Evolutionary conservation across 2,797 vertebrate genomes (phyloP).

Genomic region (Enteromius radiatus): DNA sequence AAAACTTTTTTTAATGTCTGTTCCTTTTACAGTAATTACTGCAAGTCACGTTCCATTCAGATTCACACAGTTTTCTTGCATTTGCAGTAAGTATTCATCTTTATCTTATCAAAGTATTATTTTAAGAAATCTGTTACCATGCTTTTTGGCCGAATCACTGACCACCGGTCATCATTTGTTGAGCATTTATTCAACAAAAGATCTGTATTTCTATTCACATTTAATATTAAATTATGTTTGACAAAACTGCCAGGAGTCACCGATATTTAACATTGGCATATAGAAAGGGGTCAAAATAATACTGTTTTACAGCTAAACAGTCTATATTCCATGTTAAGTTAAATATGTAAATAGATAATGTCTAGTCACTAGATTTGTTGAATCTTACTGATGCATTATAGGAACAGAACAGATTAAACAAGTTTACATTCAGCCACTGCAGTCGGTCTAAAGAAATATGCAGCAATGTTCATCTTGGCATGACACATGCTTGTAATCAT

Average conservation of each 20-base stretch:
- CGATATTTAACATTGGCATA: neutral
- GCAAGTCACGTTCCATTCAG: constrained; percentile 78
- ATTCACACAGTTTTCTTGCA: constrained; percentile 88
- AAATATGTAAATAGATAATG: neutral
- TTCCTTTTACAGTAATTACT: constrained; percentile 80
- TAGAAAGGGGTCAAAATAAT: neutral
- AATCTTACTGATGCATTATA: neutral
- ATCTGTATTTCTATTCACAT: neutral
- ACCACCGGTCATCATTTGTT: neutral
- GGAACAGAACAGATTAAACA: neutral
- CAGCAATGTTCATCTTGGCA: constrained; percentile 40
- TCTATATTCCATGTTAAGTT: neutral
- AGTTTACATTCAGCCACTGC: neutral
- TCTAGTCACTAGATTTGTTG: neutral
- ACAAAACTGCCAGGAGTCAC: neutral
- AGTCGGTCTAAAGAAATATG: neutral
- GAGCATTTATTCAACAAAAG: neutral
- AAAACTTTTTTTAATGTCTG: neutral
- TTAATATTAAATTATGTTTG: neutral
- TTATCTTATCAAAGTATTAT: neutral
- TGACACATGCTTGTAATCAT: constrained; percentile 10
- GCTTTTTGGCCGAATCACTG: neutral
- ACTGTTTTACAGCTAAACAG: neutral
- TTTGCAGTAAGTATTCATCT: constrained; percentile 85
- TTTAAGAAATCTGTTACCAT: neutral